Evolutionary conservation across 1,140 invertebrate genomes (phyloP).

Genomic region (Radopholus similis): DNA sequence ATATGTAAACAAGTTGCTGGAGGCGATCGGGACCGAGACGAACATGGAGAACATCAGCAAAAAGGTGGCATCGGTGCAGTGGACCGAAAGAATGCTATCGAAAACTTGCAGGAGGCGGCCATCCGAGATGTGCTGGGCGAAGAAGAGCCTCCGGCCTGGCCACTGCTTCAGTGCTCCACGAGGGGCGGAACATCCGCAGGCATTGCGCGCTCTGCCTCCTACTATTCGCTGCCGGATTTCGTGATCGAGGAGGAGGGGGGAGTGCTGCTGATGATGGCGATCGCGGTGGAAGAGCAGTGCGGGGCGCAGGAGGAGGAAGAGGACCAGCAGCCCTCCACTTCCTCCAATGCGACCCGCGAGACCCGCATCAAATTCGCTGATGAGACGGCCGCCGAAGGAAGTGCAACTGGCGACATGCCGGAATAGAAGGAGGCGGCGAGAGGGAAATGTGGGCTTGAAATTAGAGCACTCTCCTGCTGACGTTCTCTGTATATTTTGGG

Average conservation of each 20-base stretch:
- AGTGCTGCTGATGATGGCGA: neutral
- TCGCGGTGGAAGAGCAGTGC: neutral
- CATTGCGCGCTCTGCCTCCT: constrained; percentile 49
- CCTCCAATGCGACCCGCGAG: neutral
- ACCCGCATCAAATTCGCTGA: neutral
- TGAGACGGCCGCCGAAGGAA: neutral
- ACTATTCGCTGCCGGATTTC: constrained; percentile 56
- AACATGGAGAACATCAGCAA: constrained; percentile 43
- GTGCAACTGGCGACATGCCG: neutral
- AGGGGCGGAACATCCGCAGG: too few species aligned
- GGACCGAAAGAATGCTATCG: neutral
- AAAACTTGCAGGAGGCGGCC: constrained; percentile 45
- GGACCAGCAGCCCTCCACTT: neutral
- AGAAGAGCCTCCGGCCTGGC: constrained; percentile 7
- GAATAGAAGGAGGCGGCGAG: neutral
- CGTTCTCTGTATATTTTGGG: too few species aligned
- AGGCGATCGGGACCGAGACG: constrained; percentile 45
- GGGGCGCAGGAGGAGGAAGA: neutral
- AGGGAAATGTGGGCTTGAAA: too few species aligned
- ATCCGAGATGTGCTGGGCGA: constrained; percentile 47
- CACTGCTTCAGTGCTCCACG: constrained; percentile 1
- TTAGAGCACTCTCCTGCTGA: too few species aligned
- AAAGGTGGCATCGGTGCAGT: constrained; percentile 33
- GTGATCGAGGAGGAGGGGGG: constrained; percentile 43
- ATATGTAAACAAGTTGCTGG: constrained; percentile 54